A percentile compares a stretch with the other conserved stretches of the same genome.
These are phyloP conservation scores for Emmelina monodactyla DNA, from an alignment of 2,888 invertebrate genomes.

Conservation along the genomic window DNA sequence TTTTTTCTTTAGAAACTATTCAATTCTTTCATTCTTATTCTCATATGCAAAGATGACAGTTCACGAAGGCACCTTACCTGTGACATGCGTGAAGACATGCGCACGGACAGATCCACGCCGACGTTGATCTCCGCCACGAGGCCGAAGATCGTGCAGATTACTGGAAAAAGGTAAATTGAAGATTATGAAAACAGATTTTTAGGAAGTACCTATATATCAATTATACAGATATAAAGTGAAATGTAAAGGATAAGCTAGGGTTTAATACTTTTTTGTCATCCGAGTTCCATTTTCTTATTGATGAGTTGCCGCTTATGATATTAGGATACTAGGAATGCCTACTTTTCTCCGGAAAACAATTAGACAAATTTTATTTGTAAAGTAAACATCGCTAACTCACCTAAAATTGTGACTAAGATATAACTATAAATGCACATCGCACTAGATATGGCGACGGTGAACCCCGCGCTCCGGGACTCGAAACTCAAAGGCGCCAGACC, in stretches of 20 bases:
- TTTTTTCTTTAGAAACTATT: no score
- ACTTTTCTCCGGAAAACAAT: no score
- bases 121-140: slow-evolving; percentile 60
- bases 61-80: slow-evolving; percentile 51
- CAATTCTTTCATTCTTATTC: no score
- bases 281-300: no score
- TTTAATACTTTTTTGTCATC: no score
- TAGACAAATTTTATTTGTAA: not conserved
- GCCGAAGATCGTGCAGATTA: slow-evolving; percentile 50
- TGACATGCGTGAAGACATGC: slow-evolving; percentile 63
- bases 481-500: slow-evolving; percentile 53
- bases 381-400: slow-evolving; percentile 22
- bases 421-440: slow-evolving; percentile 55
- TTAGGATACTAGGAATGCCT: no score
- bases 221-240: no score
- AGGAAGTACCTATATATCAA: no score
- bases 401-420: slow-evolving; percentile 41
- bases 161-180: slow-evolving; percentile 23
- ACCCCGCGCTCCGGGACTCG: slow-evolving; percentile 36
- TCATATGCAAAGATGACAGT: no score
- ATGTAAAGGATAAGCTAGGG: no score
- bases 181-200: not conserved
- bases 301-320: no score
- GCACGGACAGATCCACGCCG: slow-evolving; percentile 58
- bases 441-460: slow-evolving; percentile 38